A percentile compares a stretch with the other conserved stretches of the same genome.
Evolutionary conservation across 1,140 invertebrate species (phyloP).

Genomic region (Ladona fulva): DNA sequence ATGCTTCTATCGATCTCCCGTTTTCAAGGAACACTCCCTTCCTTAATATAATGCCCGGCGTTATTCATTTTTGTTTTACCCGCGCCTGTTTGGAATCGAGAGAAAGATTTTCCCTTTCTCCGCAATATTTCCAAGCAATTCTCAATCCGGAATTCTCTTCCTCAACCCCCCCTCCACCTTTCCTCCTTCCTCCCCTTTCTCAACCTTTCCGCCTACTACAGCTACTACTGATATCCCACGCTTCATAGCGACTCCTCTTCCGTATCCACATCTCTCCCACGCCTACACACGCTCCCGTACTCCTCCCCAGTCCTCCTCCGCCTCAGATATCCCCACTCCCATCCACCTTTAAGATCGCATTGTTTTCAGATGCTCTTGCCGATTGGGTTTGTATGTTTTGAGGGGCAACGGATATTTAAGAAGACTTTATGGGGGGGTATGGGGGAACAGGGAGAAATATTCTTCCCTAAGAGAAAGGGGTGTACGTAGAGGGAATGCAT

Average conservation of each 20-base stretch:
- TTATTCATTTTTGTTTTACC: background rate
- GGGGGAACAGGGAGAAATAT: constrained; percentile 21
- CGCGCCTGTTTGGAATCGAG: background rate
- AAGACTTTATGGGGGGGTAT: background rate
- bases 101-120: background rate
- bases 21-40: background rate
- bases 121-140: background rate
- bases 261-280: too few species aligned
- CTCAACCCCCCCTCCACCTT: constrained; percentile 23
- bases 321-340: background rate
- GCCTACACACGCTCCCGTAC: too few species aligned
- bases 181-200: constrained; percentile 20
- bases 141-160: constrained; percentile 17
- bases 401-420: too few species aligned
- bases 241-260: too few species aligned
- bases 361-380: background rate
- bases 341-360: background rate
- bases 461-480: constrained; percentile 24
- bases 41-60: background rate
- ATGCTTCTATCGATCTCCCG: background rate
- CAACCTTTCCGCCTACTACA: constrained; percentile 30
- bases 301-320: background rate
- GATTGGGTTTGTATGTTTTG: background rate
- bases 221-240: background rate
- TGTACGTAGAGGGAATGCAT: constrained; percentile 24